These are phyloP conservation scores for Choristoneura fumiferana DNA, from an alignment of 1,140 invertebrate species.

Conservation along the genomic window DNA sequence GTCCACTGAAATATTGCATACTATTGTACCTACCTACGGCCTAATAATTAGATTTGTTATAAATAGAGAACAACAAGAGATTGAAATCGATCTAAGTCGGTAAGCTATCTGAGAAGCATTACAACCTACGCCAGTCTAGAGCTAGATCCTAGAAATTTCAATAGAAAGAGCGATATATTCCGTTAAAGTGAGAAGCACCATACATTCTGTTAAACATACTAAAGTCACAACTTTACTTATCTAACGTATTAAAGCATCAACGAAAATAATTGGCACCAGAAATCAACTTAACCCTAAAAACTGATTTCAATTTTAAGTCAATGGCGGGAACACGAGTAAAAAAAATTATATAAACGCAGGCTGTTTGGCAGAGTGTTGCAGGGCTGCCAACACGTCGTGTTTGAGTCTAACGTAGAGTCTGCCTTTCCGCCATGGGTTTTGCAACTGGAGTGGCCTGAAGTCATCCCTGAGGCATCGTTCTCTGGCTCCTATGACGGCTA, in stretches of 20 bases:
- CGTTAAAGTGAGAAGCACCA: constrained; percentile 65
- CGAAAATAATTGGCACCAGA: constrained; percentile 67
- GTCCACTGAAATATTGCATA: not conserved
- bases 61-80: constrained; percentile 33
- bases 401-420: constrained; percentile 93
- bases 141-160: constrained; percentile 9
- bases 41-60: constrained; percentile 27
- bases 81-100: constrained; percentile 39
- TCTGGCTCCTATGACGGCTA: constrained; percentile 94
- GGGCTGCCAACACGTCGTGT: constrained; percentile 91
- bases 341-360: constrained; percentile 78
- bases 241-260: constrained; percentile 64
- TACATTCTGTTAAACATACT: constrained; percentile 52
- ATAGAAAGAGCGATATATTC: constrained; percentile 29
- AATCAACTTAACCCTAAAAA: constrained; percentile 34
- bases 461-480: constrained; percentile 95
- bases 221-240: constrained; percentile 58
- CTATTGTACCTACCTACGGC: constrained; percentile 10
- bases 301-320: constrained; percentile 20
- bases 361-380: constrained; percentile 90
- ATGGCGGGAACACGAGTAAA: constrained; percentile 5
- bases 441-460: constrained; percentile 93
- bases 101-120: constrained; percentile 29
- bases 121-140: constrained; percentile 8
- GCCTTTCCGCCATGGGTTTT: constrained; percentile 97